Base-by-base conservation (phyloP, 1,140 invertebrate species). In the Chymomyza costata region DNA sequence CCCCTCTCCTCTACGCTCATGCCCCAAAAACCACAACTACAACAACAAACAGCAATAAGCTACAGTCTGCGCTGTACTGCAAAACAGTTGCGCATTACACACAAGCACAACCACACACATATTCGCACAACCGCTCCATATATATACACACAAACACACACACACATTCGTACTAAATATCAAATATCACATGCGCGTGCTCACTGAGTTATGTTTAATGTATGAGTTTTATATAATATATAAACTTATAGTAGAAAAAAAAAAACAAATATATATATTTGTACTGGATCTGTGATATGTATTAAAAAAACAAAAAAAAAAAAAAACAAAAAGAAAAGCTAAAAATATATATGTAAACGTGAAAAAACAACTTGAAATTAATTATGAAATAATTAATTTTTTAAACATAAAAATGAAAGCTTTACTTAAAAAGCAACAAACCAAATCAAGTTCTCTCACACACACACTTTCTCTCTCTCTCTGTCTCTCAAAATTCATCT, bases 211-310 rank as follows among this genome's bases (percentile, higher is more conserved):
- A 76, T 78, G 66, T 80, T 67, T 53, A 62, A 62, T 61, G 44
- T 80, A 62, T 80, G 67, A 80, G 67, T 67, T 78, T 76, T 65
- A 62, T 58, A 61, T 52, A 44, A 43, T 31, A 69, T 71, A 58
- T 78, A 67, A 78, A 76, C 57, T 65, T 54, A 61, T 67, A 60
- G 63, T 64, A 61, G 56, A 68, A 44, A 43, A 64, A 43, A 50
- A 18, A 38, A 52, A 58, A 59, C 34, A 55, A 21, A 52, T 43
- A 45, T 54, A 64, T 80, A 80, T 78, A 78, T 78, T 78, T 71
- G 76, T 74, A 82, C 82, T 84, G 82, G 76, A 84, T 84, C 82
- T 84, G 82, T 84, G 82, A 84, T 84, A 84, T 84, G 82, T 84
- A 84, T 80, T 82, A 43, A 84, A 70, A 61, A 69, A 59, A 57